These are phyloP conservation scores for Coelopa pilipes DNA, from an alignment of 2,888 invertebrate species.

Conservation along the genomic window DNA sequence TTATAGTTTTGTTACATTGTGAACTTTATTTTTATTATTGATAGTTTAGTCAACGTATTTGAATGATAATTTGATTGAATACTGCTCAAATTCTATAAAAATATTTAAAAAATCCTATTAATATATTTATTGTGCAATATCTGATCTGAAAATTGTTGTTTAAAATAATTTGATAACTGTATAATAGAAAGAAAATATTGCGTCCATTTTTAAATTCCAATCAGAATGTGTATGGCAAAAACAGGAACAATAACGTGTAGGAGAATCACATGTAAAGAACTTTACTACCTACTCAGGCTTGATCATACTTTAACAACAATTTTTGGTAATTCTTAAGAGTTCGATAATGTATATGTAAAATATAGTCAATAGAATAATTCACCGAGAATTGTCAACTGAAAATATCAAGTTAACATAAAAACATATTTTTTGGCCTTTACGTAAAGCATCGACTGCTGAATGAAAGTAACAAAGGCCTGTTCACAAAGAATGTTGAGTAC, in stretches of 20 bases:
- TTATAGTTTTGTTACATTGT: not conserved
- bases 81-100: not conserved
- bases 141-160: not conserved
- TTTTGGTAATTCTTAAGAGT: too few relatives aligned
- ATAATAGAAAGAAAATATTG: conserved; percentile 5
- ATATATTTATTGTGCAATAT: not conserved
- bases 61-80: not conserved
- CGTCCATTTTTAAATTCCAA: conserved; percentile 14
- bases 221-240: not conserved
- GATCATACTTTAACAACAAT: conserved; percentile 28
- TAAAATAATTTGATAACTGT: not conserved
- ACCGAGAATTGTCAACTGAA: too few relatives aligned
- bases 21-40: conserved; percentile 12
- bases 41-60: not conserved
- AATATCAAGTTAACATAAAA: not conserved
- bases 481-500: too few relatives aligned
- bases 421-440: not conserved
- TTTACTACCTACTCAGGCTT: conserved; percentile 24
- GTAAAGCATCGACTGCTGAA: not conserved
- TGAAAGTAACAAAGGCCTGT: too few relatives aligned
- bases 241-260: conserved; percentile 6
- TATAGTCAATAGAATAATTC: too few relatives aligned
- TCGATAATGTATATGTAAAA: too few relatives aligned
- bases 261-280: conserved; percentile 4
- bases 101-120: not conserved